phyloP scores from a whole-genome alignment of 2,888 invertebrate species.

The Peribatodes rhomboidaria region DNA sequence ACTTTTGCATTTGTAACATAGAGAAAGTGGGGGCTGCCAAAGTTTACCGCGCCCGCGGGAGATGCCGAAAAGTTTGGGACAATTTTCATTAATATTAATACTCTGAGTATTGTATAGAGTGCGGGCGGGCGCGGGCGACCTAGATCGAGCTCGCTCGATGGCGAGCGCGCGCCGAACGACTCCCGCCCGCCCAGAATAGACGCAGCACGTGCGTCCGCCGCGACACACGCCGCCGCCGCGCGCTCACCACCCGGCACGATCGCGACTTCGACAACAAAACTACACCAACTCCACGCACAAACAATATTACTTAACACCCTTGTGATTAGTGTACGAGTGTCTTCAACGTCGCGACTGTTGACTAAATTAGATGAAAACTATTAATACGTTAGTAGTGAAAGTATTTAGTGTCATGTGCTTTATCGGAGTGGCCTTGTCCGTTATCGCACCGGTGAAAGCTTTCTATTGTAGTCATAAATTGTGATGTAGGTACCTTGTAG shows the following conservation, averaged over 20 bases:
- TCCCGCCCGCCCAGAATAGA: conserved; percentile 82
- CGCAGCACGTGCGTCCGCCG: conserved; percentile 83
- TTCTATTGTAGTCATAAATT: conserved; percentile 55
- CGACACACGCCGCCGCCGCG: conserved; percentile 70
- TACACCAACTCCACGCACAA: conserved; percentile 40
- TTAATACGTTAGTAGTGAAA: conserved; percentile 64
- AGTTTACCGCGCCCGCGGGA: conserved; percentile 26
- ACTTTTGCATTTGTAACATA: no score
- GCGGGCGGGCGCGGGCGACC: conserved; percentile 70
- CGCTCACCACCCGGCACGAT: conserved; percentile 51
- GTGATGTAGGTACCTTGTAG: conserved; percentile 55
- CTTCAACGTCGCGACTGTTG: conserved; percentile 37
- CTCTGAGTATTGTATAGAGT: conserved; percentile 42
- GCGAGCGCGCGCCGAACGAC: conserved; percentile 64
- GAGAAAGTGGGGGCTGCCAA: neutral
- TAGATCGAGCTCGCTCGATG: conserved; percentile 81
- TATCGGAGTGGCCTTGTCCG: conserved; percentile 77
- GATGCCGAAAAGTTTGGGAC: conserved; percentile 39
- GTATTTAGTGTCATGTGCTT: conserved; percentile 63
- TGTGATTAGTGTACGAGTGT: conserved; percentile 55
- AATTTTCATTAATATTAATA: conserved; percentile 42
- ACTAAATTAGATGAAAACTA: conserved; percentile 57
- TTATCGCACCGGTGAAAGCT: conserved; percentile 70
- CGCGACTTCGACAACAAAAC: conserved; percentile 46
- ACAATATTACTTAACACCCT: conserved; percentile 53